Evolutionary conservation across 2,113 vertebrate species (phyloP), one percentile per base, ranked within the genome.

Genomic region (Junco hyemalis): DNA sequence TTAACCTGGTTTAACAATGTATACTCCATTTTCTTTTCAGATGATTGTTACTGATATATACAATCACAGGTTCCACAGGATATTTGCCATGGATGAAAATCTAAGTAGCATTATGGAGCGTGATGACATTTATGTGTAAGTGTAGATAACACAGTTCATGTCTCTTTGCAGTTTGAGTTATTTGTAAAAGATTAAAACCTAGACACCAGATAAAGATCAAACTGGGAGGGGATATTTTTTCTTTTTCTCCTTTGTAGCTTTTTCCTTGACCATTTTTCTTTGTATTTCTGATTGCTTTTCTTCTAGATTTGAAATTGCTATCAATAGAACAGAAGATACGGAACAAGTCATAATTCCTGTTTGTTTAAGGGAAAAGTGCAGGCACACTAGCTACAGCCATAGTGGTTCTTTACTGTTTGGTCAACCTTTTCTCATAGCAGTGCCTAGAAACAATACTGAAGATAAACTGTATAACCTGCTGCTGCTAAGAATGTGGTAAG

Each of bases 91-190:
- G 97, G 99, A 99, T 95, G 99, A 99, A 96, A 99, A 99, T 97
- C 98, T 99, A 86, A 99, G 98, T 98, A 99, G 99, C 97, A 99
- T 99, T 98, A 99, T 99, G 99, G 99, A 99, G 91, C 98, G 99
- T 81, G 99, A 99, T 91, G 99, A 99, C 96, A 99, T 99, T 97
- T 99, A 99, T 51, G 99, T 99, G 99, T 99, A 98, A 99, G 99
- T 99, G 93, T 70, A 84, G 57, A 79, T 80, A 86, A 79, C 9
- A 10, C 20, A 7, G 14, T 69, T 82, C 19, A 7, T 15, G 9
- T 57, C 11, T 74, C 22, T 80, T 40, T 81, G 59, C 33, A 53
- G 11, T 40, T 80, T 57, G 51, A 73, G n/a, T 60, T 83, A 44
- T 35, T 84, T 76, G 42, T 26, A 65, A 65, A 91, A 68, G 19